Percentiles rank a stretch among this genome's conserved stretches.
Evolutionary conservation across 1,140 invertebrate genomes (phyloP).

Genomic region (Megalonaias nervosa): DNA sequence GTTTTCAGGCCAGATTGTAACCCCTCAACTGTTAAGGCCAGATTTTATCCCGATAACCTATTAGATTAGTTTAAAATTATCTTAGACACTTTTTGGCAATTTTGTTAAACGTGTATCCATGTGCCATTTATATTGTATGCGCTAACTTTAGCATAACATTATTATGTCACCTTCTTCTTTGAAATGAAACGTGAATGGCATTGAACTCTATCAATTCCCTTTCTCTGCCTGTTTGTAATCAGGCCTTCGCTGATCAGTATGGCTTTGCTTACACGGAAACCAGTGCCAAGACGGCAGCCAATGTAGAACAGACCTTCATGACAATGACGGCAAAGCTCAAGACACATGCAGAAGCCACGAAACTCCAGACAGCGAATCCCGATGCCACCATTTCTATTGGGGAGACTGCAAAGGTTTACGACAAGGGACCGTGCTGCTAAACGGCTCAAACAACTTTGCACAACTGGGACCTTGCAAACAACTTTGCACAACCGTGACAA

Average conservation of each 20-base stretch:
- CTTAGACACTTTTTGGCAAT: too few relatives aligned
- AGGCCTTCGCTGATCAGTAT: background rate
- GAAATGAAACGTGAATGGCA: background rate
- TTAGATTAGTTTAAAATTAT: too few relatives aligned
- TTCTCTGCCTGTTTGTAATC: background rate
- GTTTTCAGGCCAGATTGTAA: too few relatives aligned
- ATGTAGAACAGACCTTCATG: background rate
- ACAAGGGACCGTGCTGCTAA: too few relatives aligned
- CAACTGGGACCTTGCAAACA: too few relatives aligned
- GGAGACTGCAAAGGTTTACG: too few relatives aligned
- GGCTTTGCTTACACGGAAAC: constrained; percentile 3
- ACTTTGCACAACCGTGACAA: too few relatives aligned
- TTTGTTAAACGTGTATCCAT: background rate
- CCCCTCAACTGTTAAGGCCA: too few relatives aligned
- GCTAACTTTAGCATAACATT: background rate
- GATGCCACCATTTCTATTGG: too few relatives aligned
- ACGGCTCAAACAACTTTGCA: too few relatives aligned
- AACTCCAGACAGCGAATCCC: too few relatives aligned
- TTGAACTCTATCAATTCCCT: background rate
- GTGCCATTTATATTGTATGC: constrained; percentile 23
- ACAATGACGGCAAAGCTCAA: background rate
- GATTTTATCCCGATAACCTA: too few relatives aligned
- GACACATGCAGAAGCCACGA: background rate
- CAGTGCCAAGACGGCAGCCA: background rate
- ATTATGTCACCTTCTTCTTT: background rate